Evolutionary conservation across 2,113 vertebrate species (phyloP), one percentile per base, ranked within the genome.

Genomic region (Ctenodactylus gundi): DNA sequence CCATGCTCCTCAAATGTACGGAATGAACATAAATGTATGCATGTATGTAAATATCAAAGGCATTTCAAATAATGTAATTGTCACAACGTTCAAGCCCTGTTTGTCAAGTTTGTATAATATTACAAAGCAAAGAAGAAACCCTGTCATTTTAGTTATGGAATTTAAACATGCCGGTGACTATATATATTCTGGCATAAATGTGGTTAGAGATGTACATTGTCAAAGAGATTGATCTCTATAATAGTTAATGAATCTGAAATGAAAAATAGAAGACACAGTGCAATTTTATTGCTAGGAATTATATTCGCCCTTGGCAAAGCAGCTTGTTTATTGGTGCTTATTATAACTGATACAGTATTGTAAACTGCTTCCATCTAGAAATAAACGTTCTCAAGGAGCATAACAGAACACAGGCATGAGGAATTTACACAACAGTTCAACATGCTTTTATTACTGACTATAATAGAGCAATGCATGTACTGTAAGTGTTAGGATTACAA

Each of bases 181-280:
- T 97, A 97, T 94, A 97, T 64, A 97, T 95, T 89, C 81, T 95
- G 97, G 88, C 94, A 95, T 73, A 97, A 97, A 96, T 96, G 81
- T 96, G 97, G 97, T 97, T 98, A 98, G 96, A 96, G 98, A 98
- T 96, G 72, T 95, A 94, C 94, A 94, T 82, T 93, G 94, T 97
- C 95, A 98, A 97, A 95, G 91, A 97, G 95, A 98, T 97, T 97
- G 97, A 97, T 97, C 96, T 98, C 76, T 90, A 92, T 94, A 98
- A 97, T 91, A 92, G 94, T 95, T 98, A 98, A 98, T 98, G 97
- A 98, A 98, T 97, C 78, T 95, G 85, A 97, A 94, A 95, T 96
- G 85, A 97, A 97, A 67, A 98, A 91, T 0, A 97, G 62, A 90
- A 95, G 83, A 96, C 88, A 84, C 60, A 90, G 14, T 85, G 60